Conservation (phyloP, 2,797 vertebrate species). For the Phalanger gymnotis region DNA sequence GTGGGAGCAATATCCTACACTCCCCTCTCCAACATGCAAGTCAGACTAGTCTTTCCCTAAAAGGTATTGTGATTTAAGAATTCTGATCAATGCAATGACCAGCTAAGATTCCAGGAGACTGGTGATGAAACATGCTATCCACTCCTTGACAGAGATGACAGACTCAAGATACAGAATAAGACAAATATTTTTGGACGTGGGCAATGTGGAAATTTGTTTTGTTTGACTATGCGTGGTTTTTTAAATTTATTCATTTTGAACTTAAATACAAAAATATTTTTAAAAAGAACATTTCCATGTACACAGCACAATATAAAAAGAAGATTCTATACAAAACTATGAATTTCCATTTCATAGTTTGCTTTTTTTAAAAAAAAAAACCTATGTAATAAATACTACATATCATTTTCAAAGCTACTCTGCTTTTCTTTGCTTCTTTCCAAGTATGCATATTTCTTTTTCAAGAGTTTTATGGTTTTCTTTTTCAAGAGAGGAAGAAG, state of each 20-base stretch:
- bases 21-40: background rate
- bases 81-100: background rate
- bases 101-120: background rate
- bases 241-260: background rate
- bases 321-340: background rate
- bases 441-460: background rate
- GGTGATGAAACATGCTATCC: background rate
- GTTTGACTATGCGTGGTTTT: background rate
- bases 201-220: background rate
- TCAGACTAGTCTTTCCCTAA: background rate
- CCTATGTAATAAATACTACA: background rate
- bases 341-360: background rate
- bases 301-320: background rate
- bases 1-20: background rate
- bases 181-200: background rate
- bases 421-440: background rate
- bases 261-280: background rate
- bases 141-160: background rate
- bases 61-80: background rate
- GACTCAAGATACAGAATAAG: background rate
- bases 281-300: background rate
- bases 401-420: background rate
- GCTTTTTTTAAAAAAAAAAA: background rate
- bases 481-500: background rate
- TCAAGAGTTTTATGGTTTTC: background rate